Conservation (phyloP, 92 coral and sea anemone genomes). For the Porites evermanni region DNA sequence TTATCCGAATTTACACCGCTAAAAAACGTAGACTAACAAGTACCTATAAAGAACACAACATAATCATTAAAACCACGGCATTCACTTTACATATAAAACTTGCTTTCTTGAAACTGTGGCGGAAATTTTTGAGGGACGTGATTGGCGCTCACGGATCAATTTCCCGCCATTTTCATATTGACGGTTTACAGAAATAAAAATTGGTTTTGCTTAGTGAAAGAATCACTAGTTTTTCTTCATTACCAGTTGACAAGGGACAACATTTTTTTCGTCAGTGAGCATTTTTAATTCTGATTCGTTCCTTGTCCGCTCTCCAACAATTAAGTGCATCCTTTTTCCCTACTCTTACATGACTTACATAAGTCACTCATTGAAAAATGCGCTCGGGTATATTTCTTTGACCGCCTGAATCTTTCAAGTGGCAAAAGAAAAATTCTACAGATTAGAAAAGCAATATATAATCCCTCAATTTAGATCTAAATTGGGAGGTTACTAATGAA, state of each 20-base stretch:
- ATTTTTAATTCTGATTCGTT: too few relatives aligned
- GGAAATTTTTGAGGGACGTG: slow-evolving; percentile 22
- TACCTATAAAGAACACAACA: background rate
- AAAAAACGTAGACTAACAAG: background rate
- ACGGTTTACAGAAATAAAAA: background rate
- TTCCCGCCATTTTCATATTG: slow-evolving; percentile 30
- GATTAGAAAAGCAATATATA: slow-evolving; percentile 13
- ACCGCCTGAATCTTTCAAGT: too few relatives aligned
- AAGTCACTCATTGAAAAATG: too few relatives aligned
- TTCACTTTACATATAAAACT: too few relatives aligned
- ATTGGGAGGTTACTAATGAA: background rate
- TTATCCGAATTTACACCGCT: background rate
- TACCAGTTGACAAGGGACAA: too few relatives aligned
- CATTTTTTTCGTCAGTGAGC: too few relatives aligned
- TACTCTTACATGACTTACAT: too few relatives aligned
- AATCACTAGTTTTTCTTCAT: background rate
- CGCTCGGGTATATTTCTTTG: too few relatives aligned
- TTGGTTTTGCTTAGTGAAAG: background rate
- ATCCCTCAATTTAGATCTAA: background rate
- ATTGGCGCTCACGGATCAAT: background rate
- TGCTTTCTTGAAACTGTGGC: background rate
- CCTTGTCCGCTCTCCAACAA: too few relatives aligned
- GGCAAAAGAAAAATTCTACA: background rate
- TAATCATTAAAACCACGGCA: background rate
- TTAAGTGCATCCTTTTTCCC: too few relatives aligned